These are phyloP conservation scores for Tetramorium simillimum DNA, from an alignment of 1,140 invertebrate genomes.

Conservation along the genomic window DNA sequence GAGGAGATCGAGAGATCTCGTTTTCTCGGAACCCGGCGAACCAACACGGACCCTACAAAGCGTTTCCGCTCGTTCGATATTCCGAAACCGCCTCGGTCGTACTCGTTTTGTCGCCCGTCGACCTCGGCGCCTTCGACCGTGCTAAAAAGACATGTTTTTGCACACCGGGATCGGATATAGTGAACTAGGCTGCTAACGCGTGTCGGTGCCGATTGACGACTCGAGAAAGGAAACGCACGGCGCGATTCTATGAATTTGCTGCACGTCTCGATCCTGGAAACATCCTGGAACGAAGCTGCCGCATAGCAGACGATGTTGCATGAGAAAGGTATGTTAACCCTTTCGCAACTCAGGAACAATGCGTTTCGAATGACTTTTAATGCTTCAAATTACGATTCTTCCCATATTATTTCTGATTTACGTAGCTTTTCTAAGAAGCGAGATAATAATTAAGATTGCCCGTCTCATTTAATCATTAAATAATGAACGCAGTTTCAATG, in stretches of 20 bases:
- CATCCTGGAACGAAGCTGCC: conserved; percentile 16
- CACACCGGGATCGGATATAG: conserved; percentile 51
- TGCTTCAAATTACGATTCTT: not conserved
- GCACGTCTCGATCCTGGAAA: conserved; percentile 20
- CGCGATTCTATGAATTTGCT: conserved; percentile 55
- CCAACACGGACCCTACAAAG: conserved; percentile 76
- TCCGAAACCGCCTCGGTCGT: conserved; percentile 75
- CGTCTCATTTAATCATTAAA: not conserved
- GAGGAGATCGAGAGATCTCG: conserved; percentile 74
- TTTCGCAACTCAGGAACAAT: not conserved
- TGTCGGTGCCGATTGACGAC: conserved; percentile 72
- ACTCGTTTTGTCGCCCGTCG: conserved; percentile 72
- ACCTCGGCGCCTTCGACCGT: conserved; percentile 64
- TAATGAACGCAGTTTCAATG: not conserved
- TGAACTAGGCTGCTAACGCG: conserved; percentile 65
- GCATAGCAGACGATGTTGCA: conserved; percentile 1
- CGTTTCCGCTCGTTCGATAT: conserved; percentile 78
- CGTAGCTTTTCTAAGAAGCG: not conserved
- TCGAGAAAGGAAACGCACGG: conserved; percentile 69
- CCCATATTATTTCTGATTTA: not conserved
- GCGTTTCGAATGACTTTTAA: not conserved
- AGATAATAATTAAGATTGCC: conserved; percentile 18
- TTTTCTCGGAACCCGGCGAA: conserved; percentile 76
- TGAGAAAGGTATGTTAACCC: not conserved
- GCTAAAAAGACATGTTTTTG: conserved; percentile 76